Evolutionary conservation across 2,113 vertebrate genomes (phyloP).

Genomic region (Ptilonorhynchus violaceus): DNA sequence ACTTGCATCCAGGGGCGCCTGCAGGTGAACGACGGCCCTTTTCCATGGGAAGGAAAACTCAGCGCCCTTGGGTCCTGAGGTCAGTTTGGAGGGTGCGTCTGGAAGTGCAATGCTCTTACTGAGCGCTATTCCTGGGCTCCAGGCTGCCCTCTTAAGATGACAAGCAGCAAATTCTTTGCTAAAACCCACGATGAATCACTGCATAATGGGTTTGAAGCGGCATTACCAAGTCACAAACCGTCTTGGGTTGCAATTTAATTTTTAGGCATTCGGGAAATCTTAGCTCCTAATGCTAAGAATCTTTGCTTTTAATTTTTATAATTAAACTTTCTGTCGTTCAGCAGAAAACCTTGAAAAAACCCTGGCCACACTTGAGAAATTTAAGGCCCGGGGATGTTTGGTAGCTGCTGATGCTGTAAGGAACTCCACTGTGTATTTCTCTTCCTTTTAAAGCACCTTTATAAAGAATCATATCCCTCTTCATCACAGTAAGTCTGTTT

Average conservation of each 20-base stretch:
- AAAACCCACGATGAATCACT: neutral
- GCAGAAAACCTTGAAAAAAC: neutral
- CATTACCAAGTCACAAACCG: neutral
- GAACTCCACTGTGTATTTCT: neutral
- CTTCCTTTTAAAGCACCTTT: neutral
- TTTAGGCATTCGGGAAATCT: neutral
- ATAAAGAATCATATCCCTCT: neutral
- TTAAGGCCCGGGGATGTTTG: neutral
- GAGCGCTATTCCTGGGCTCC: constrained; percentile 15
- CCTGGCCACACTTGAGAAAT: neutral
- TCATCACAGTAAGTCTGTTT: neutral
- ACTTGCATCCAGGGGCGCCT: no score
- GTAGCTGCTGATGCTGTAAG: neutral
- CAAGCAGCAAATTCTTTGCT: neutral
- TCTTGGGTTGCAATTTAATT: neutral
- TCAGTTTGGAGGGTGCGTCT: no score
- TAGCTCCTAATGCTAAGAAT: neutral
- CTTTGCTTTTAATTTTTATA: neutral
- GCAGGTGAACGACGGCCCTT: no score
- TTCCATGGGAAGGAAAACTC: no score
- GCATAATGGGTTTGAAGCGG: neutral
- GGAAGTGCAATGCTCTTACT: neutral
- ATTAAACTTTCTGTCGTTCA: neutral
- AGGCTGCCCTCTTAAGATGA: constrained; percentile 51
- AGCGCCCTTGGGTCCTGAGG: no score